Conservation (phyloP, 2,888 invertebrate genomes). For the Drosophila austrosaltans region DNA sequence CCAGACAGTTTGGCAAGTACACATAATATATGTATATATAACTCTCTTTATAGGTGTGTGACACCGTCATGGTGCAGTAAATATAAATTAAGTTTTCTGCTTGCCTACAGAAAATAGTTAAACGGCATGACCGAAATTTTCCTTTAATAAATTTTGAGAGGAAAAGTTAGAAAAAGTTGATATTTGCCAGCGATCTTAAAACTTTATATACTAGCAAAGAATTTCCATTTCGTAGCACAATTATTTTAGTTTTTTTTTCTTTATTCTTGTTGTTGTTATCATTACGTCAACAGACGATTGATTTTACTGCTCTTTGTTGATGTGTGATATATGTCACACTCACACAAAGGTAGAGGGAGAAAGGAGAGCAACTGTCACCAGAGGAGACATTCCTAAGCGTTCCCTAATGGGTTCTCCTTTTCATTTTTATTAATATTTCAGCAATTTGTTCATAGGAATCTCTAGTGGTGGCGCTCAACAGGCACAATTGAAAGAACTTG, state of each 20-base stretch:
- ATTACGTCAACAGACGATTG: slow-evolving; percentile 10
- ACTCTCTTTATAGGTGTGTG: slow-evolving; percentile 17
- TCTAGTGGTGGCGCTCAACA: slow-evolving; percentile 4
- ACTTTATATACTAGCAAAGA: background rate
- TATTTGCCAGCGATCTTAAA: slow-evolving; percentile 19
- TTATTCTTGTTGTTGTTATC: slow-evolving; percentile 22
- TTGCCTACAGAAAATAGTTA: slow-evolving; percentile 1
- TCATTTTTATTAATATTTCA: slow-evolving; percentile 50
- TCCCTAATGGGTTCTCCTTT: slow-evolving; percentile 17
- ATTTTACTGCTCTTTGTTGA: background rate
- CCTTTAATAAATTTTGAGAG: slow-evolving; percentile 35
- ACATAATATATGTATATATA: background rate
- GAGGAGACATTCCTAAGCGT: slow-evolving; percentile 2
- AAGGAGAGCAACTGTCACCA: slow-evolving; percentile 6
- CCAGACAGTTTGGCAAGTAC: slow-evolving; percentile 43
- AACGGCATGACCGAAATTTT: background rate
- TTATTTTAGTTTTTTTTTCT: background rate
- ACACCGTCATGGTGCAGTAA: slow-evolving; percentile 54
- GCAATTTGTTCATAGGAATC: slow-evolving; percentile 14
- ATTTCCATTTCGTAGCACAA: slow-evolving; percentile 36
- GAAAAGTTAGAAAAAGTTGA: slow-evolving; percentile 15
- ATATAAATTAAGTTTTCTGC: slow-evolving; percentile 38
- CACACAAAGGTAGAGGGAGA: slow-evolving; percentile 15
- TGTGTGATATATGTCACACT: slow-evolving; percentile 15
- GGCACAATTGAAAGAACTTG: slow-evolving; percentile 13